Conservation (phyloP, 1,140 invertebrate species). For the Drosophila persimilis region DNA sequence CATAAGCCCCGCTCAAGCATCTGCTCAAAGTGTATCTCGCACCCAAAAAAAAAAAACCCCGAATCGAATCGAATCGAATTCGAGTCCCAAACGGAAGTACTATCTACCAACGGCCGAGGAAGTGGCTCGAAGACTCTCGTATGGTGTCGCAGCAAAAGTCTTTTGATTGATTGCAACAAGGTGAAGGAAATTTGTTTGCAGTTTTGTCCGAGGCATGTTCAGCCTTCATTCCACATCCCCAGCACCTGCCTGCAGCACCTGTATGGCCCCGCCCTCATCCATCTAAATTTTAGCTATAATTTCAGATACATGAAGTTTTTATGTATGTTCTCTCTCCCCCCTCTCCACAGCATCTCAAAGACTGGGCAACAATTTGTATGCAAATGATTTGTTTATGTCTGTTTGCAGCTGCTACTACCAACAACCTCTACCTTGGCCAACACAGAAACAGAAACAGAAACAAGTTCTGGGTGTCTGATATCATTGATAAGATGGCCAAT, state of each 20-base stretch:
- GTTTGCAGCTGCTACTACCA: constrained; percentile 34
- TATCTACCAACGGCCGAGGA: background rate
- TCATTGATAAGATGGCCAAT: constrained; percentile 64
- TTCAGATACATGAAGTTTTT: constrained; percentile 17
- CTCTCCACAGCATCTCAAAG: background rate
- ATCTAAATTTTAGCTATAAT: constrained; percentile 7
- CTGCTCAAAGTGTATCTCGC: constrained; percentile 38
- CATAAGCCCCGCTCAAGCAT: constrained; percentile 3
- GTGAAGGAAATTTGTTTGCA: constrained; percentile 62
- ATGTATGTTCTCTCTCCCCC: constrained; percentile 23
- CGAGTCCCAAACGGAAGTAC: constrained; percentile 28
- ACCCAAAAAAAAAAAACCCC: no score
- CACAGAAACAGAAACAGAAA: constrained; percentile 24
- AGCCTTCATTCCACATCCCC: constrained; percentile 19
- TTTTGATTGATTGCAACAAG: constrained; percentile 67
- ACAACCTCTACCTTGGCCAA: constrained; percentile 35
- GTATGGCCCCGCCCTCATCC: constrained; percentile 16
- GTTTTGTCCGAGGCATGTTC: constrained; percentile 48
- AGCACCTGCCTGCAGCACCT: no score
- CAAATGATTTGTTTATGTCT: constrained; percentile 58
- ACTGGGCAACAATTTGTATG: constrained; percentile 44
- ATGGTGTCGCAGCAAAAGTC: constrained; percentile 29
- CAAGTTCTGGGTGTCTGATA: constrained; percentile 64
- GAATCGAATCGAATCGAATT: background rate
- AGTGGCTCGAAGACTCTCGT: constrained; percentile 18